phyloP scores from a whole-genome alignment of 2,888 invertebrate genomes.

The Mylabris sibirica region DNA sequence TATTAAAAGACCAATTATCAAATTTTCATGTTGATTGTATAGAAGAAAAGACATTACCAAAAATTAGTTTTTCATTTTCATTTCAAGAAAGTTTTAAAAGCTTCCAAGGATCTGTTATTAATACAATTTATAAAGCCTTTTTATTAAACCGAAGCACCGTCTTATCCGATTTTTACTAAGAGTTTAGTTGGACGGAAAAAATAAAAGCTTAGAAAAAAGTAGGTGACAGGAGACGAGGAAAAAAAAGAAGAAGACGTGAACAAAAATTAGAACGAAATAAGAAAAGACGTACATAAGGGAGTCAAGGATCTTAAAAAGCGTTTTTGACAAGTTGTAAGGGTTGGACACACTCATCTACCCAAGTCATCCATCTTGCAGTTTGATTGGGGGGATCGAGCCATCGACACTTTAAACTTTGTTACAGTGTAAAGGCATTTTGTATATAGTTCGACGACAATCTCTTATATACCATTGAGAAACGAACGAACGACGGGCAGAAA shows the following conservation, averaged over 20 bases:
- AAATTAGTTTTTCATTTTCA: too few species aligned
- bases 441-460: conserved; percentile 13
- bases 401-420: conserved; percentile 22
- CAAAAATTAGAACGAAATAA: background rate
- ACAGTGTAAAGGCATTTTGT: conserved; percentile 16
- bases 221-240: background rate
- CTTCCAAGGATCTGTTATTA: background rate
- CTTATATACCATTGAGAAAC: background rate
- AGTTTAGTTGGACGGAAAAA: background rate
- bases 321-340: conserved; percentile 14
- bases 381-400: conserved; percentile 14
- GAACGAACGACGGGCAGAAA: background rate
- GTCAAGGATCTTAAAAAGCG: conserved; percentile 5
- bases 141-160: conserved; percentile 1
- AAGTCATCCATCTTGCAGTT: conserved; percentile 18
- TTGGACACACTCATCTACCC: background rate
- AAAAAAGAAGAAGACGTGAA: background rate
- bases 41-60: too few species aligned
- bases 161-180: conserved; percentile 4
- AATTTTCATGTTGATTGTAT: too few species aligned
- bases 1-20: too few species aligned
- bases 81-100: background rate
- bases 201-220: background rate
- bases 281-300: background rate
- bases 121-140: background rate